Base-by-base conservation (phyloP, 1,140 invertebrate genomes). In the Achatina immaculata region DNA sequence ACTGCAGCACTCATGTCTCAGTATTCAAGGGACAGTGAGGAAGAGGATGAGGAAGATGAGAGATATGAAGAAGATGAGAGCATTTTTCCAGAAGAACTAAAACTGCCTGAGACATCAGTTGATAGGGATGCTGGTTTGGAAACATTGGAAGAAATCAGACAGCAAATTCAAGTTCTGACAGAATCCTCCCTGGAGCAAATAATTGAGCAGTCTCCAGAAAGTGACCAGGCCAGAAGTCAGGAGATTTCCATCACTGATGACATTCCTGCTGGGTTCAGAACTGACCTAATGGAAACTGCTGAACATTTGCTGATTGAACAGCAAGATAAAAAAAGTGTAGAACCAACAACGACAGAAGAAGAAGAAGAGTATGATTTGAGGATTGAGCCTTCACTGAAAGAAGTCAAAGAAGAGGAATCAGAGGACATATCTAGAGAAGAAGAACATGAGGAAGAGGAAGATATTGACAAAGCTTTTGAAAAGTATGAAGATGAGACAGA, bases 1-100 rank as follows among this genome's bases (percentile, higher is more conserved):
- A 81, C 80, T 31, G 80, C 79, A 58, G 82, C 82, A 36, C 82
- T 83, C 31, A 73, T 83, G 74, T 78, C 78, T n/a, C 78, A 83
- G 28, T 74, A 66, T 31, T 72, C 62, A 6, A 65, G 31, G 14
- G 78, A 55, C 3, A 28, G 34, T 31, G 74, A 31, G 42, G 31
- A 76, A 28, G 38, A 43, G 14, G 43, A 72, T 1, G 48, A 71
- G n/a, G 43, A 71, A 36, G 74, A 82, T 16, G 74, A 78, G 78
- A 75, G 79, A 69, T n/a, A 82, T 77, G 74, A 82, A 42, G 58
- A 78, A 80, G 51, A 82, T 66, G 48, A 74, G 65, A 48, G 43
- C 38, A 43, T 38, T 71, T 55, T 76, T 69, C 38, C 86, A 38
- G 76, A 40, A 45, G n/a, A 75, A 9, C 71, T 66, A 28, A 34